Base-by-base conservation (phyloP, 2,888 invertebrate genomes). In the Anoncus sp. region DNA sequence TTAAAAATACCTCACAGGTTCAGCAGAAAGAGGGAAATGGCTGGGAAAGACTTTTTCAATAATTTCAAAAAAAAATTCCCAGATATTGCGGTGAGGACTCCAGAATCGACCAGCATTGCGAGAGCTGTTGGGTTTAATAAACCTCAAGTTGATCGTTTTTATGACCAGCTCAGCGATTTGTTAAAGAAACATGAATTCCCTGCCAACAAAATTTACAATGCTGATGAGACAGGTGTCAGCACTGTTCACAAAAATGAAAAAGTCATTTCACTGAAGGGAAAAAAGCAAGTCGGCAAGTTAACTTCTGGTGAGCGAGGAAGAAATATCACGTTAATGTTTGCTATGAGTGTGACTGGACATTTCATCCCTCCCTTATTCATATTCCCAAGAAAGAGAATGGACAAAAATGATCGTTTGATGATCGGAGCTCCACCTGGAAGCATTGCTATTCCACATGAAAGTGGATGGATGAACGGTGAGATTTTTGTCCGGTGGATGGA, bases 401-500 rank as follows among this genome's bases (percentile, higher is more conserved):
- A 70, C 22, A 38, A 75, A 35, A 80, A 82, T 75, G 70, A 49
- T 9, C 62, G 80, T 12, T 53, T 84, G 3, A 81, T 83, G 78
- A 59, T 78, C 6, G 59, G 35, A 14, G 82, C 83, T n/a, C 45
- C 14, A 16, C 16, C 45, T 7, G 45, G 16, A 45, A 45, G 45
- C 2, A 45, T 45, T 18, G 45, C 16, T 4, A 3, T 45, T 47
- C 82, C 84, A 22, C 9, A 35, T 18, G 81, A 78, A 70, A 82
- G 73, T 49, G 83, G 82, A 3, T 83, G 80, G 81, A 84, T 84
- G 65, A 83, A 70, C 53, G 71, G 49, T 9, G 72, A 82, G 0
- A 12, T 76, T 27, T 81, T 81, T 67, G n/a, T 81, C 0, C 22
- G 14, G 18, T 83, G 77, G 70, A 27, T 82, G 18, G 16, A 74